Conservation (phyloP, 2,113 vertebrate genomes). For the Candoia aspera region DNA sequence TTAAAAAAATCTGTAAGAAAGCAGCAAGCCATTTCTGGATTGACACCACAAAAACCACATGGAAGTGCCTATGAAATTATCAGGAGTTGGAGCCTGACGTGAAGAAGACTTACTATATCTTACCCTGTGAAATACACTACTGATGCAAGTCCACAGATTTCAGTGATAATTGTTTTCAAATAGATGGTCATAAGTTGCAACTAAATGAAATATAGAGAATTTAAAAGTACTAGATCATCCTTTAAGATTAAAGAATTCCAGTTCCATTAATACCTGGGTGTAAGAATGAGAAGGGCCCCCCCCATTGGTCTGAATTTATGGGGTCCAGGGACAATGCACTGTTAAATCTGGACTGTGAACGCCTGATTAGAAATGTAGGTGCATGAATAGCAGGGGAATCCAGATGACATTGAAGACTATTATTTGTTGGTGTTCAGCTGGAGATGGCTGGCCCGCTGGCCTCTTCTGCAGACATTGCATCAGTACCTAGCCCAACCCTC, state of each 20-base stretch:
- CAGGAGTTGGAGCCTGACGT: not conserved
- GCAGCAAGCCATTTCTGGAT: not conserved
- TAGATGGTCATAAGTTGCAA: not conserved
- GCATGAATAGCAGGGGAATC: not conserved
- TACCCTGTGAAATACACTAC: not conserved
- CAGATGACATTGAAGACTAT: not conserved
- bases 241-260: not conserved
- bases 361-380: not conserved
- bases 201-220: not conserved
- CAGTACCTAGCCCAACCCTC: not conserved
- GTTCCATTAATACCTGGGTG: not conserved
- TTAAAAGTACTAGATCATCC: not conserved
- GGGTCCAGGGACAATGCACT: not conserved
- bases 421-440: not conserved
- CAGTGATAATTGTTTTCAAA: not conserved
- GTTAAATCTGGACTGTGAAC: not conserved
- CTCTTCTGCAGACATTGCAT: not conserved
- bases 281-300: not conserved
- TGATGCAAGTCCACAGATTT: not conserved
- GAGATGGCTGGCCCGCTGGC: not conserved
- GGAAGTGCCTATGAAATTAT: not conserved
- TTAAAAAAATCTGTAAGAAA: not conserved
- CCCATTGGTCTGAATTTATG: not conserved
- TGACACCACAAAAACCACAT: not conserved
- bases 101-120: not conserved